These are phyloP conservation scores for Eurosta solidaginis DNA, from an alignment of 1,140 invertebrate genomes.

Conservation along the genomic window DNA sequence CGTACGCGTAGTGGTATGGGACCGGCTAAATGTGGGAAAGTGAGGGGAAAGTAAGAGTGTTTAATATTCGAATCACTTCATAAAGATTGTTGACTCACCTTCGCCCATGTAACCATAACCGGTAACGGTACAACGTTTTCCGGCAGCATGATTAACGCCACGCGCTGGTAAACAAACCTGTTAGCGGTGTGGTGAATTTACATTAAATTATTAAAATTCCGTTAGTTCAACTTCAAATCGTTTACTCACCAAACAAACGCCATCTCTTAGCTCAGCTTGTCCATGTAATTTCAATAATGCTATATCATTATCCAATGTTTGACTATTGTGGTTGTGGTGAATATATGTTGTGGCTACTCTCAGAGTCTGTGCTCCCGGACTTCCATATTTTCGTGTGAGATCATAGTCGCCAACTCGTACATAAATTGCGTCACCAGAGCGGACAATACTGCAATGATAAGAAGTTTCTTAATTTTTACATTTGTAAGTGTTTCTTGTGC, in stretches of 20 bases:
- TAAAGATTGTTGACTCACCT: constrained; percentile 64
- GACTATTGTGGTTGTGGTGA: constrained; percentile 95
- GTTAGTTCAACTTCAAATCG: not conserved
- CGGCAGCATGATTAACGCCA: constrained; percentile 82
- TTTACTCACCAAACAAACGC: constrained; percentile 66
- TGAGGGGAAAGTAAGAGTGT: not conserved
- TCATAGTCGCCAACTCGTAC: constrained; percentile 93
- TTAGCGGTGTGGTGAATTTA: not conserved
- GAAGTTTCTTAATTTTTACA: not conserved
- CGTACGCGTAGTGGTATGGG: constrained; percentile 87
- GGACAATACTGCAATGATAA: constrained; percentile 74
- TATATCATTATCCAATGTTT: constrained; percentile 95
- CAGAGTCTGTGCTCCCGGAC: constrained; percentile 85
- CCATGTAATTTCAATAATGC: constrained; percentile 89
- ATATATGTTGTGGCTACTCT: constrained; percentile 91
- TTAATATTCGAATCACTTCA: not conserved
- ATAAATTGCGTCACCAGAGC: constrained; percentile 87
- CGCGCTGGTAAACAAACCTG: constrained; percentile 84
- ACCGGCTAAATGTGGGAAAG: constrained; percentile 80
- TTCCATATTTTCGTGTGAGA: constrained; percentile 82
- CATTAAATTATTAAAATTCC: not conserved
- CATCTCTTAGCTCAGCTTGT: constrained; percentile 85
- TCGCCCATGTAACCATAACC: constrained; percentile 95
- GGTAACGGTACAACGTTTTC: constrained; percentile 88
- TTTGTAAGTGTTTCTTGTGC: too few relatives aligned